Evolutionary conservation across 2,888 invertebrate genomes (phyloP).

Genomic region (Hemithea aestivaria): DNA sequence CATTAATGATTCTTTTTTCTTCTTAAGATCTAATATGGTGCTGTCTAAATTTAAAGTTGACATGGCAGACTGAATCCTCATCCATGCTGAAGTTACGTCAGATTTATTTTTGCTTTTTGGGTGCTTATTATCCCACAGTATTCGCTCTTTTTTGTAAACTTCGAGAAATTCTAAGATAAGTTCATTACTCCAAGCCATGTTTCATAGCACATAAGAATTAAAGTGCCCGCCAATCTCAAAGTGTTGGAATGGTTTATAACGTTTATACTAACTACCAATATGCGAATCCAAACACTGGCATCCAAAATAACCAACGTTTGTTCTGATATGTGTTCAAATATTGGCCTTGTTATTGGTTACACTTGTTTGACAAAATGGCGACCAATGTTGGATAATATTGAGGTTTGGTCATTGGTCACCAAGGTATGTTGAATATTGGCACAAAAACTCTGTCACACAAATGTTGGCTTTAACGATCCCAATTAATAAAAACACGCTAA

Average conservation of each 20-base stretch:
- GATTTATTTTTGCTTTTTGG: slow-evolving; percentile 54
- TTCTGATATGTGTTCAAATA: not conserved
- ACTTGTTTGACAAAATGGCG: slow-evolving; percentile 8
- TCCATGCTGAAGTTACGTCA: slow-evolving; percentile 60
- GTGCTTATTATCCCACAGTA: slow-evolving; percentile 67
- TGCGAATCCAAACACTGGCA: too few relatives aligned
- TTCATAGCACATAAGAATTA: too few relatives aligned
- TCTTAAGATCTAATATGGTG: slow-evolving; percentile 58
- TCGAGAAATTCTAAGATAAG: slow-evolving; percentile 61
- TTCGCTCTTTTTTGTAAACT: slow-evolving; percentile 55
- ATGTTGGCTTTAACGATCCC: too few relatives aligned
- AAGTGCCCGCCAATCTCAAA: too few relatives aligned
- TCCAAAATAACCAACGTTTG: slow-evolving; percentile 10
- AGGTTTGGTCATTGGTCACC: too few relatives aligned
- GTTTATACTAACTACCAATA: too few relatives aligned
- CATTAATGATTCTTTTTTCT: slow-evolving; percentile 71
- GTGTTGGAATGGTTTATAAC: too few relatives aligned
- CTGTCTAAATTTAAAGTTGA: slow-evolving; percentile 45
- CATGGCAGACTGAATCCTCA: slow-evolving; percentile 46
- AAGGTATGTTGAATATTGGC: too few relatives aligned
- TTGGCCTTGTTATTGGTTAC: not conserved
- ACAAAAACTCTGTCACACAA: too few relatives aligned
- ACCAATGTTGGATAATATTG: not conserved
- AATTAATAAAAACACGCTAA: too few relatives aligned
- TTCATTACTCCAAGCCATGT: slow-evolving; percentile 62